A percentile compares a stretch with the other conserved stretches of the same genome.
Evolutionary conservation across 2,113 vertebrate genomes (phyloP).

Genomic region (Plecturocebus donacophilus): DNA sequence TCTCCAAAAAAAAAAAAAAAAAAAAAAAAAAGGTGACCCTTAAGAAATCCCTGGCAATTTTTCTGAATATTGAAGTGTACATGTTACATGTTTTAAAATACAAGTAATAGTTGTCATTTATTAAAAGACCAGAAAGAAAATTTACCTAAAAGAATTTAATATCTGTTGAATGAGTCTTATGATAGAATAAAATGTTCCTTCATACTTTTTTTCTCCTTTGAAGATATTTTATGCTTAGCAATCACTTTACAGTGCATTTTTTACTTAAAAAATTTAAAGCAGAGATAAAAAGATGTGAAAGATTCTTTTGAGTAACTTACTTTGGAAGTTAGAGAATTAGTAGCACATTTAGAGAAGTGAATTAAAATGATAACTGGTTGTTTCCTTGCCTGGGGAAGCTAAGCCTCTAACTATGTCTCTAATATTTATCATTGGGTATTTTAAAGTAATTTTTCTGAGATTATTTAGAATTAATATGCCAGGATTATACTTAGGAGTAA

Average conservation of each 20-base stretch:
- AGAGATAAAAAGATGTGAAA: not conserved
- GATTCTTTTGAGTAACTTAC: not conserved
- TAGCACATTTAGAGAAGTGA: not conserved
- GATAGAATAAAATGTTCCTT: not conserved
- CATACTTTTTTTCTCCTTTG: not conserved
- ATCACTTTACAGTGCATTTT: not conserved
- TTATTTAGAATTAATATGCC: not conserved
- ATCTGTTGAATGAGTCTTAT: not conserved
- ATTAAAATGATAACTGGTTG: not conserved
- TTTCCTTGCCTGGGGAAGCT: not conserved
- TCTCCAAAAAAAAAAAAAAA: too few relatives aligned
- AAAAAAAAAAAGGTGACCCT: constrained; percentile 46
- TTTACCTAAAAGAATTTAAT: not conserved
- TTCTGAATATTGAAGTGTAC: constrained; percentile 52
- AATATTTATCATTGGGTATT: not conserved
- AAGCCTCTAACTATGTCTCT: not conserved
- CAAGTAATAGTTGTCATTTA: constrained; percentile 32
- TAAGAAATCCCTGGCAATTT: constrained; percentile 49
- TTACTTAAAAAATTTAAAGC: not conserved
- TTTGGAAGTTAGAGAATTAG: constrained; percentile 10
- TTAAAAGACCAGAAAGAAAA: not conserved
- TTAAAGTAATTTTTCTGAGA: not conserved
- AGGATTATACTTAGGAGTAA: not conserved
- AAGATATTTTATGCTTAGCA: not conserved
- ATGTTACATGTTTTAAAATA: constrained; percentile 45